Percentiles rank a stretch among this genome's conserved stretches.
Evolutionary conservation across 2,888 invertebrate genomes (phyloP).

Genomic region (Rhaphigaster nebulosa): DNA sequence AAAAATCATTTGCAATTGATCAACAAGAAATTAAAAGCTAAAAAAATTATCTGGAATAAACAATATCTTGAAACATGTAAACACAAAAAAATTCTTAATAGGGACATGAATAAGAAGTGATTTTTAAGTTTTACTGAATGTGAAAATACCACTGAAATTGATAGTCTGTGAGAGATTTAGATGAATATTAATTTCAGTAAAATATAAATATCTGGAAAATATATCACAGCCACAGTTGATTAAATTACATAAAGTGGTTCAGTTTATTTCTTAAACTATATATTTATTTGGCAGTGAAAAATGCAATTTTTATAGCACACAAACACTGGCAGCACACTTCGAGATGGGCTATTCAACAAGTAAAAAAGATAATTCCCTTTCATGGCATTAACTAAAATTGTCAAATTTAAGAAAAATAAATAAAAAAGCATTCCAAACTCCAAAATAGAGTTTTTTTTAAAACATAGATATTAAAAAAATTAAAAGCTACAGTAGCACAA

Average conservation of each 20-base stretch:
- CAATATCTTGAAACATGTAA: neutral
- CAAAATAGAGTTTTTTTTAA: neutral
- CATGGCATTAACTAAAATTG: neutral
- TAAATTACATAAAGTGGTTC: slow-evolving; percentile 31
- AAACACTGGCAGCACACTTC: neutral
- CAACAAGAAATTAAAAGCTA: neutral
- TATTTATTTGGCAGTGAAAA: slow-evolving; percentile 29
- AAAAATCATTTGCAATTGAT: neutral
- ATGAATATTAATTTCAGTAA: neutral
- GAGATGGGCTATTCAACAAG: neutral
- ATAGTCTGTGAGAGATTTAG: neutral
- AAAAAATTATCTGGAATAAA: neutral
- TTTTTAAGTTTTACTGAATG: neutral
- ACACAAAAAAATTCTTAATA: neutral
- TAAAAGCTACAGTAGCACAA: neutral
- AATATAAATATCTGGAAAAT: slow-evolving; percentile 44
- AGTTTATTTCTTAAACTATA: slow-evolving; percentile 2
- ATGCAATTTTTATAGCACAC: slow-evolving; percentile 15
- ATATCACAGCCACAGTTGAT: slow-evolving; percentile 28
- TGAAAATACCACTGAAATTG: neutral
- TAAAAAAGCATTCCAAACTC: neutral
- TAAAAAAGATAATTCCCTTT: neutral
- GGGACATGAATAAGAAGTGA: neutral
- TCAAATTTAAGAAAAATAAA: neutral
- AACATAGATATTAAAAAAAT: neutral